Evolutionary conservation across 2,888 invertebrate genomes (phyloP).

Genomic region (Hemicrepidius hirtus): DNA sequence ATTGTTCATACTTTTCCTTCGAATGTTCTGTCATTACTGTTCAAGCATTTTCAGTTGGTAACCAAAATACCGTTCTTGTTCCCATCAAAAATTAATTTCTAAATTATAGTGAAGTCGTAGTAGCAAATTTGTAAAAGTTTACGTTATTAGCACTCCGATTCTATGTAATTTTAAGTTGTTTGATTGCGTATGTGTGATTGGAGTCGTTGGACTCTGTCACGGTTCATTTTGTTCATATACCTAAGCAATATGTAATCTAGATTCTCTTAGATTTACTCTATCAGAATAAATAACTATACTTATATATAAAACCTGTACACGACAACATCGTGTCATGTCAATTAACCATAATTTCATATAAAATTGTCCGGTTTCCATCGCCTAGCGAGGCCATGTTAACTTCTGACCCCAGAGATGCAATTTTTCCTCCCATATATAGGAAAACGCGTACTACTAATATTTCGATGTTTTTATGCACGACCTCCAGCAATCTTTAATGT

Average conservation of each 20-base stretch:
- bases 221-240: constrained; percentile 12
- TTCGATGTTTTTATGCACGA: constrained; percentile 11
- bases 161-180: background rate
- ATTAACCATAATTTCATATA: constrained; percentile 26
- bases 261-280: constrained; percentile 6
- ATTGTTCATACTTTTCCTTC: too few species aligned
- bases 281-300: constrained; percentile 22
- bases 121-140: constrained; percentile 17
- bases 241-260: constrained; percentile 23
- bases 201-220: constrained; percentile 5
- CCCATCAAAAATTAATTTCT: constrained; percentile 19
- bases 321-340: constrained; percentile 19
- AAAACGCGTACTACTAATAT: constrained; percentile 9
- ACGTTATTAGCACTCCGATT: constrained; percentile 18
- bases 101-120: constrained; percentile 36
- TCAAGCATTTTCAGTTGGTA: too few species aligned
- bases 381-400: background rate
- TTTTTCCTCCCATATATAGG: constrained; percentile 17
- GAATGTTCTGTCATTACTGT: too few species aligned
- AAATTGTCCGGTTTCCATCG: constrained; percentile 20
- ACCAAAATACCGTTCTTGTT: too few species aligned
- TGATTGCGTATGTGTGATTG: constrained; percentile 4
- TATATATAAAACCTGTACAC: constrained; percentile 14
- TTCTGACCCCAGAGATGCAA: constrained; percentile 1
- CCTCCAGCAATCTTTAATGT: constrained; percentile 18